Conservation (phyloP, 2,113 vertebrate genomes). For the Zeus faber region DNA sequence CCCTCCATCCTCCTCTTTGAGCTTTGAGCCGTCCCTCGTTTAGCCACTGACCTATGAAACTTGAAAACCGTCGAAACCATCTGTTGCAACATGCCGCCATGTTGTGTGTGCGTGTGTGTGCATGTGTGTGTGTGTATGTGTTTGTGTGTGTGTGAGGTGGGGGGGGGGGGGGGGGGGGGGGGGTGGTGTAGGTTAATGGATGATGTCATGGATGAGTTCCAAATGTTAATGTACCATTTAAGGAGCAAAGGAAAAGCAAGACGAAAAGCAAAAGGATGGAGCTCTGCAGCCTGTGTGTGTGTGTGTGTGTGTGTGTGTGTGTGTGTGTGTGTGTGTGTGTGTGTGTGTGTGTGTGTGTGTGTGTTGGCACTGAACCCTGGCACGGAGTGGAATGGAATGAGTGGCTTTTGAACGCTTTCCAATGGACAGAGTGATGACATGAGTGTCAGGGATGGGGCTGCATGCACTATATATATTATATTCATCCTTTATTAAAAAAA, state of each 20-base stretch:
- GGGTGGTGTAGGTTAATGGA: slow-evolving; percentile 33
- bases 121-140: no score
- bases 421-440: no score
- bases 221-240: slow-evolving; percentile 60
- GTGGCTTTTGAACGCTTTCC: no score
- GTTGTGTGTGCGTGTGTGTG: no score
- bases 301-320: not conserved
- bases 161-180: no score
- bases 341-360: not conserved
- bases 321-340: not conserved
- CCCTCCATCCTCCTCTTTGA: slow-evolving; percentile 21
- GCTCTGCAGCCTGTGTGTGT: not conserved
- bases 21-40: slow-evolving; percentile 54
- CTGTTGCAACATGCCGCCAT: slow-evolving; percentile 42
- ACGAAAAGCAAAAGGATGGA: slow-evolving; percentile 8
- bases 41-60: slow-evolving; percentile 64
- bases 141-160: no score
- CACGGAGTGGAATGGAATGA: no score
- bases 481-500: no score
- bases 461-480: no score
- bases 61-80: slow-evolving; percentile 57
- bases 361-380: no score
- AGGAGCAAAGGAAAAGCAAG: slow-evolving; percentile 30
- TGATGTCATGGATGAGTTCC: slow-evolving; percentile 47
- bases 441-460: no score